These are phyloP conservation scores for Coptodon rendalli DNA, from an alignment of 2,113 vertebrate species.

Conservation along the genomic window DNA sequence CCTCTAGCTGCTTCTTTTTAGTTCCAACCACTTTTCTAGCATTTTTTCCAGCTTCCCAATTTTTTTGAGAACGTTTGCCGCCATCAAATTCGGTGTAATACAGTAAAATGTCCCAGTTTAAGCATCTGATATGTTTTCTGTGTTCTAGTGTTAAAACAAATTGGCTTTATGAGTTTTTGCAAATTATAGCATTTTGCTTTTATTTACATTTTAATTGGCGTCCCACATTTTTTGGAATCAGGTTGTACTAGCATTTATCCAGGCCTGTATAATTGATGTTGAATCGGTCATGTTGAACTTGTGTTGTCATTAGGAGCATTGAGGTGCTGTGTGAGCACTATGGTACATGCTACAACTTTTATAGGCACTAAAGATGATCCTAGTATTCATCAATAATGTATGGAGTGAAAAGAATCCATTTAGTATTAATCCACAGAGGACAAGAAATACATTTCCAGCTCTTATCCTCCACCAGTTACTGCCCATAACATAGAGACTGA, in stretches of 20 bases:
- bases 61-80: accelerated
- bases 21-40: background rate
- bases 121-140: background rate
- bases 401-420: background rate
- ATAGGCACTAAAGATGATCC: background rate
- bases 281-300: background rate
- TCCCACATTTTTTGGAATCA: background rate
- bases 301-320: background rate
- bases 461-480: background rate
- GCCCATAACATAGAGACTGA: background rate
- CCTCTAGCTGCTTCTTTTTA: background rate
- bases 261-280: background rate
- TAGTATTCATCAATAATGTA: background rate
- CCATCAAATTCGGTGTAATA: background rate
- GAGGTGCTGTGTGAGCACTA: background rate
- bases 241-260: background rate
- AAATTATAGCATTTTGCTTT: background rate
- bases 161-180: background rate
- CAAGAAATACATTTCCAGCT: background rate
- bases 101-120: background rate
- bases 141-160: background rate
- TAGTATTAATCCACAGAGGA: background rate
- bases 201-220: background rate
- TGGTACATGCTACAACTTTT: background rate
- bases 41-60: background rate